Base-by-base conservation (phyloP, 2,888 invertebrate species). In the Elegia similella region DNA sequence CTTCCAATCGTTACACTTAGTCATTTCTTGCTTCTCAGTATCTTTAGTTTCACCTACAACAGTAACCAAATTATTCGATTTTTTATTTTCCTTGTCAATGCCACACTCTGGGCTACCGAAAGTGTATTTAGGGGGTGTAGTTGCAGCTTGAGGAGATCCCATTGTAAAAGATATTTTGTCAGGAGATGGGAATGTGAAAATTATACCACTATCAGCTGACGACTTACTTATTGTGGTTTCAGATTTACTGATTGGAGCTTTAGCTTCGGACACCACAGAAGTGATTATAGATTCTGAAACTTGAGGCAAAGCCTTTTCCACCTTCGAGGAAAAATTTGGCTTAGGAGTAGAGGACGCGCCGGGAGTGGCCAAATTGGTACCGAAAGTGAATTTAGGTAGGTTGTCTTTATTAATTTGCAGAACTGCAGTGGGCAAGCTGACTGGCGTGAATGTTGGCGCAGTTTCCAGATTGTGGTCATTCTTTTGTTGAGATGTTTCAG, bases 321-420 rank as follows among this genome's bases (percentile, higher is more conserved):
- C 16, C 17, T 50, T 50, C 15, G 29, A 13, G 48, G 52, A 30
- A 42, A 38, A 10, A n/a, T 10, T 13, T 2, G 54, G 38, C 38
- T 48, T 54, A 13, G 54, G 43, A 38, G 44, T 46, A 2, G 53
- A 53, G 10, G 42, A 16, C 1, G 13, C 23, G n/a, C 23, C 16
- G 13, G 59, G 58, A 52, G 56, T 47, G 47, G 63, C 13, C 7
- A 43, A 12, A 16, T 68, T 59, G 34, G 53, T 62, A 16, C 64
- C 71, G 55, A 83, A 80, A 6, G 78, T 70, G 63, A 88, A 83
- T 42, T 80, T 83, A 1, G 86, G 86, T 59, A 88, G 69, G 57
- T 85, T 82, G 52, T 83, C 69, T 59, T 77, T 64, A 58, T 85
- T 82, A 60, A 88, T 85, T 59, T 79, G 70, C 59, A 88, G 69